Evolutionary conservation across 2,888 invertebrate species (phyloP).

Genomic region (Erebia aethiops): DNA sequence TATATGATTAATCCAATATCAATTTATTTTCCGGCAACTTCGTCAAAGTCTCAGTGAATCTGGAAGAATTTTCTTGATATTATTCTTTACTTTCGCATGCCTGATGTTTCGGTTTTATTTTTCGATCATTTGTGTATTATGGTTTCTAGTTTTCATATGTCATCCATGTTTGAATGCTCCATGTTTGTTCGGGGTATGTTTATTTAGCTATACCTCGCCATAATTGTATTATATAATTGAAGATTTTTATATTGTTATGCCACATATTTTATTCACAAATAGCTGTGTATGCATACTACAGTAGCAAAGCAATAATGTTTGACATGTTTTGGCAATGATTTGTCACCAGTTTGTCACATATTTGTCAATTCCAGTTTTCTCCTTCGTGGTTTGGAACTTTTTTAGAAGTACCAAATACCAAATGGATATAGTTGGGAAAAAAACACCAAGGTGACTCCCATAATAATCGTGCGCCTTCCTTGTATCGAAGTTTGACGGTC

Average conservation of each 20-base stretch:
- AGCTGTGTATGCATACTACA: too few relatives aligned
- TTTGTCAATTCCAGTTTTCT: too few relatives aligned
- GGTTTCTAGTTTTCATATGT: background rate
- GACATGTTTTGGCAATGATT: background rate
- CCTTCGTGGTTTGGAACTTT: too few relatives aligned
- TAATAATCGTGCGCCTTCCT: too few relatives aligned
- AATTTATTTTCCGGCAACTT: background rate
- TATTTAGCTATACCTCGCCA: background rate
- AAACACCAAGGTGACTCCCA: too few relatives aligned
- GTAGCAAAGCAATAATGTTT: background rate
- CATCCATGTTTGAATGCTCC: background rate
- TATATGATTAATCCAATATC: conserved; percentile 1
- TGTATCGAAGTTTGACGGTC: too few relatives aligned
- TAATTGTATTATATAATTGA: background rate
- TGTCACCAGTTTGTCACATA: too few relatives aligned
- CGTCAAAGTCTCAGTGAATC: background rate
- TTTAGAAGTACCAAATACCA: too few relatives aligned
- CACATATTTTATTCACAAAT: background rate
- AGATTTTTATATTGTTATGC: background rate
- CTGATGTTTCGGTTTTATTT: background rate
- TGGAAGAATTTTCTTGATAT: background rate
- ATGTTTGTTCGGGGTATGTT: background rate
- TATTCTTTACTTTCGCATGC: background rate
- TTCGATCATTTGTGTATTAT: background rate
- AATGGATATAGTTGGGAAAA: too few relatives aligned